Base-by-base conservation (phyloP, 2,888 invertebrate genomes). In the Leucophenga maculata region DNA sequence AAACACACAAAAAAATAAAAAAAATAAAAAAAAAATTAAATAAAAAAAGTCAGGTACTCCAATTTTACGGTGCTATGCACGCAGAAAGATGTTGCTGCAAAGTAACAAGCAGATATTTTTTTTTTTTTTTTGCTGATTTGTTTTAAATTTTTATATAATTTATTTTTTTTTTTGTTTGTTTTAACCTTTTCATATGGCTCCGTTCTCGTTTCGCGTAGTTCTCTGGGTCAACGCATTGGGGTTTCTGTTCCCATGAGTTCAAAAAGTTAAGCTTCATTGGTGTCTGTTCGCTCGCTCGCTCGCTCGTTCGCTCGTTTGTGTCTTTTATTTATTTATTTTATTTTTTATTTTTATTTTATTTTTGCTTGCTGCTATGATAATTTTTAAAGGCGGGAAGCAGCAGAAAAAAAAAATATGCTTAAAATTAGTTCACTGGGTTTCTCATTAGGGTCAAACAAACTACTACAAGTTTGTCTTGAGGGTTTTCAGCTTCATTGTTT, bases 371-470 rank as follows among this genome's bases (percentile, higher is more conserved):
- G 50, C 18, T 50, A 18, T 50, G 18, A 50, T 50, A 50, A 16
- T n/a, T 50, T 50, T 16, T n/a, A 18, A 50, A 50, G 18, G 13
- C 16, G 50, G 18, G 9, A n/a, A n/a, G 18, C n/a, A 50, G 18
- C 14, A 50, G 13, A 50, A n/a, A 50, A 50, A 50, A 50, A 13
- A 50, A 50, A 18, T n/a, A 50, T 11, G 48, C 50, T 13, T 31
- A 46, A 69, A 69, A 65, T 65, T 59, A 50, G 65, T 39, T 69
- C 57, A 68, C 50, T 62, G 44, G 62, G 68, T 62, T 52, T 50
- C 57, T 69, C 69, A 69, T 69, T 69, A 69, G 65, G 65, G 69
- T 69, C 69, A 69, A 48, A 59, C 50, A n/a, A 50, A 39, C 39
- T 39, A 39, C 39, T 11, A 39, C 39, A 6, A 3, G 39, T 39